phyloP scores from a whole-genome alignment of 1,140 invertebrate species.

The Globodera rostochiensis region DNA sequence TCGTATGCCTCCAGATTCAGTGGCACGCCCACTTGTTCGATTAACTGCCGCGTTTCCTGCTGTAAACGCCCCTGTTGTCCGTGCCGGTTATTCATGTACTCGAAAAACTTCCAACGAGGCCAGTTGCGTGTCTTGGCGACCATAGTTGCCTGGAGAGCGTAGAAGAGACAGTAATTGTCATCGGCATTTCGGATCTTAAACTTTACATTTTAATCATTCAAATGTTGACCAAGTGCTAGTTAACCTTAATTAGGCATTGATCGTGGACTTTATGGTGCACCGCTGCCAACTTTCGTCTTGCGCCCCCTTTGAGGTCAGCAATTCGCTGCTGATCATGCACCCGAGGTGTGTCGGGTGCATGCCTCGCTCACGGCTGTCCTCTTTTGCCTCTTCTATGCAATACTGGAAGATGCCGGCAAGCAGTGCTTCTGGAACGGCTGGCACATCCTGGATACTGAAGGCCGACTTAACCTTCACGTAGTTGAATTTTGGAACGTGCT shows the following conservation, averaged over 20 bases:
- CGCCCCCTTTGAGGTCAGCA: not conserved
- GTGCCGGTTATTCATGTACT: too few relatives aligned
- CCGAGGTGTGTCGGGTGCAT: not conserved
- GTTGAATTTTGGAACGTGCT: not conserved
- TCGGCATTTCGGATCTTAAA: too few relatives aligned
- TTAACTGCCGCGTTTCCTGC: not conserved
- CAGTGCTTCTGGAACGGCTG: not conserved
- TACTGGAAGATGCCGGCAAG: not conserved
- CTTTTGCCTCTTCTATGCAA: not conserved
- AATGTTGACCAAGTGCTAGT: too few relatives aligned
- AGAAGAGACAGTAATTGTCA: not conserved
- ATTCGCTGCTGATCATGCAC: conserved; percentile 3
- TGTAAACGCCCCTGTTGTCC: not conserved
- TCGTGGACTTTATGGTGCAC: not conserved
- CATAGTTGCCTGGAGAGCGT: not conserved
- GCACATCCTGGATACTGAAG: not conserved
- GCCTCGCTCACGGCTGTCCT: not conserved
- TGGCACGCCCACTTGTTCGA: not conserved
- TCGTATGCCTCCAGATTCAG: not conserved
- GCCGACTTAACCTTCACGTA: not conserved
- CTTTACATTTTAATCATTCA: too few relatives aligned
- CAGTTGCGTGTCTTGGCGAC: not conserved
- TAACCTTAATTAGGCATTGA: conserved; percentile 14
- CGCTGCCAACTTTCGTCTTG: not conserved
- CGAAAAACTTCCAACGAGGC: not conserved